Base-by-base conservation (phyloP, 2,888 invertebrate genomes). In the Sturmia bella region DNA sequence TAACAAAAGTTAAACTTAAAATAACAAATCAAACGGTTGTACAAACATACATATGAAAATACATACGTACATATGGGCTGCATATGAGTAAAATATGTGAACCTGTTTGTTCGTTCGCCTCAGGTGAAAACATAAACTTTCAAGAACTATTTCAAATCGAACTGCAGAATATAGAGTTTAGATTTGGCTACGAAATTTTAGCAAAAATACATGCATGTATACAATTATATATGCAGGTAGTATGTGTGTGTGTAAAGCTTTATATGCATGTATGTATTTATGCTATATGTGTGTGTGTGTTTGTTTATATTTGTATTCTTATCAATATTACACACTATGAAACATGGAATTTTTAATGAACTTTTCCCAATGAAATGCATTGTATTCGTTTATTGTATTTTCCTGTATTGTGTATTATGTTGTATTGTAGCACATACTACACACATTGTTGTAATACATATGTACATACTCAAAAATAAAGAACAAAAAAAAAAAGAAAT, bases 281-380 rank as follows among this genome's bases (percentile, higher is more conserved):
- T 41, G n/a, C n/a, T 37, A 11, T 72, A 15, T 56, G 41, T 56
- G 45, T 43, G 19, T 48, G n/a, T 54, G 56, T 56, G 43, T 41
- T 11, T 56, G 4, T n/a, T 37, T 57, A 48, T 75, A 32, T 56
- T 70, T 72, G 57, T 57, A 66, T 74, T 82, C 39, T 74, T 82
- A 78, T 82, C 82, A 82, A 78, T 78, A 70, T 70, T 77, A 74
- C 52, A 81, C 69, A 69, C 77, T 69, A 57, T 81, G 77, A 64
- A 81, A 77, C 81, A 81, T 81, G 77, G 77, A 81, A 81, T 81
- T 69, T 64, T 78, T 74, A 74, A 78, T 82, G 56, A 63, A 13
- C 57, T 78, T 74, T 82, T 59, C 69, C 69, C 64, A 82, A 78
- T 69, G 74, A 78, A 82, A 74, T 82, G 78, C 82, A 82, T 70